Evolutionary conservation across 2,113 vertebrate species (phyloP).

Genomic region (Tenebrosternarchus preto): DNA sequence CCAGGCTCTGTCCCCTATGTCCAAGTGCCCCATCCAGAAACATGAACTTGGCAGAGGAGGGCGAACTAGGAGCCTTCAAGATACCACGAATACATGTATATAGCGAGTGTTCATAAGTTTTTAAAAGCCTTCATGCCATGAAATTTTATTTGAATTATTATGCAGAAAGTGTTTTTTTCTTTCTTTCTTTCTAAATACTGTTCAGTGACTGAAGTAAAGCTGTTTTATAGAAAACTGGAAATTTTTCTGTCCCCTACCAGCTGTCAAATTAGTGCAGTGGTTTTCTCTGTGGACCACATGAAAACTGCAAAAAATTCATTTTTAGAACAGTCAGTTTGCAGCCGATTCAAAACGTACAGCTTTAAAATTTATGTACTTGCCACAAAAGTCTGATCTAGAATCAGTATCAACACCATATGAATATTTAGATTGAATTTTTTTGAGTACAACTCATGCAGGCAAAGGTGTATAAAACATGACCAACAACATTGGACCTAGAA

Average conservation of each 20-base stretch:
- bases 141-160: neutral
- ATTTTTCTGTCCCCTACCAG: too few species aligned
- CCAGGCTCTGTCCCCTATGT: too few species aligned
- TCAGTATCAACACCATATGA: neutral
- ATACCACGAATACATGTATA: too few species aligned
- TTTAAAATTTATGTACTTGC: neutral
- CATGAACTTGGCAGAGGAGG: too few species aligned
- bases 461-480: neutral
- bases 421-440: neutral
- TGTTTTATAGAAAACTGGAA: neutral
- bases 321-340: neutral
- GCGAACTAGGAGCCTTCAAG: too few species aligned
- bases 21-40: too few species aligned
- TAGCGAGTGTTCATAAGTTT: neutral
- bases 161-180: neutral
- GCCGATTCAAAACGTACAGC: neutral
- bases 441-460: neutral
- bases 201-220: neutral
- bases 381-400: neutral
- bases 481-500: neutral
- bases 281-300: neutral
- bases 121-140: neutral
- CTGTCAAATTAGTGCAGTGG: neutral
- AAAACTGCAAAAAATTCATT: slow-evolving; percentile 25
- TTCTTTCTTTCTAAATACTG: neutral